Conservation (phyloP, 2,113 vertebrate species). For the Eulacestoma nigropectus region DNA sequence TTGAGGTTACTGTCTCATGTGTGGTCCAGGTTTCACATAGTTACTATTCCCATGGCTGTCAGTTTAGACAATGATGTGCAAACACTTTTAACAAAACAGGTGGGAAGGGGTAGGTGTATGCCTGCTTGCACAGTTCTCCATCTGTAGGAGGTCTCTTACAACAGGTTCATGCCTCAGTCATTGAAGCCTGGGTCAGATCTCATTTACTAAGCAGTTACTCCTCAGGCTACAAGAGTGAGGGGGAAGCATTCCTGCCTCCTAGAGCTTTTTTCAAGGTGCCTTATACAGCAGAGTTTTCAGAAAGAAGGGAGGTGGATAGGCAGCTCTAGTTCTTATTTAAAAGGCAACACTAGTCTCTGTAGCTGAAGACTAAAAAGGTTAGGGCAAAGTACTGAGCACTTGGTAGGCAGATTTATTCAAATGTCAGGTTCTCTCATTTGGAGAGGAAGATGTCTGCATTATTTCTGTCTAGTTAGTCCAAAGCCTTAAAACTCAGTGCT, state of each 20-base stretch:
- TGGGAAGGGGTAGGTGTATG: background rate
- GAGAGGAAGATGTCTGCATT: background rate
- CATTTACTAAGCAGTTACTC: background rate
- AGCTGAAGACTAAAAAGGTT: background rate
- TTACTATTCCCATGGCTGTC: background rate
- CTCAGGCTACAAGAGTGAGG: background rate
- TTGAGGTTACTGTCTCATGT: background rate
- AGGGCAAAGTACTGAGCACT: background rate
- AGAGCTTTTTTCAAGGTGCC: background rate
- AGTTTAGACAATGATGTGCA: background rate
- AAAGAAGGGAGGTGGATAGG: background rate
- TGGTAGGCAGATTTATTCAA: background rate
- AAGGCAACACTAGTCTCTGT: background rate
- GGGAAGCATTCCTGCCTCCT: background rate
- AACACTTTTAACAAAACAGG: background rate
- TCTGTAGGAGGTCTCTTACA: background rate
- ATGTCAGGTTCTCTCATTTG: background rate
- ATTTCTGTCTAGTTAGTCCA: background rate
- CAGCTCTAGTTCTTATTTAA: background rate
- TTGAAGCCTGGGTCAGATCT: background rate
- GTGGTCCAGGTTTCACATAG: background rate
- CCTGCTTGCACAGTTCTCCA: background rate
- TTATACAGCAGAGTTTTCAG: background rate
- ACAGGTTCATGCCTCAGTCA: background rate
- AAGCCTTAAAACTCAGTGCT: background rate